phyloP scores from a whole-genome alignment of 2,797 vertebrate species.

The Otus scops region DNA sequence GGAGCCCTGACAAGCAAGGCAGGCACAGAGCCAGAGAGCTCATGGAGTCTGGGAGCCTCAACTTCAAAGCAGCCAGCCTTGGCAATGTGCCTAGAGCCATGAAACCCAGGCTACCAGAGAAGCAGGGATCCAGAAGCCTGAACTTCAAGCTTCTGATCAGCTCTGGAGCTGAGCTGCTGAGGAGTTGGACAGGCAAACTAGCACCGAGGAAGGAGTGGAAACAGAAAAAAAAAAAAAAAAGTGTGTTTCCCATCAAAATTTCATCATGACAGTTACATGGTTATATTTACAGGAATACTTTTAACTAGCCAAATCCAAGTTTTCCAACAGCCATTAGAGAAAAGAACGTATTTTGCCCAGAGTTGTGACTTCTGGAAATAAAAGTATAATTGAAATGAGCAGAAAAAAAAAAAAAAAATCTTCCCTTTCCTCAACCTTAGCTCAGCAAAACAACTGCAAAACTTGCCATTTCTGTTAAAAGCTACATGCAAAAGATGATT shows the following conservation, averaged over 20 bases:
- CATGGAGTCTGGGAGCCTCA: neutral
- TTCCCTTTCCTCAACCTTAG: neutral
- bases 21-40: neutral
- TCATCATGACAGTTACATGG: neutral
- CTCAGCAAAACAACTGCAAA: neutral
- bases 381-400: rapidly evolving
- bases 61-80: conserved; percentile 9
- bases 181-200: neutral
- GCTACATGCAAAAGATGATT: rapidly evolving
- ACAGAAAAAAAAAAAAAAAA: neutral
- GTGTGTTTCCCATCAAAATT: neutral
- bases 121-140: neutral
- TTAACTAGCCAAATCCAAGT: neutral
- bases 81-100: neutral
- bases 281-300: neutral
- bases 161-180: neutral
- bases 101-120: neutral
- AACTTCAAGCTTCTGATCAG: neutral
- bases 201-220: neutral
- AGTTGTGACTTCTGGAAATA: neutral
- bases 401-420: neutral
- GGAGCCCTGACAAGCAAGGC: neutral
- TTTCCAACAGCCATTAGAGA: rapidly evolving
- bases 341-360: neutral
- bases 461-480: neutral